Conservation (phyloP, 1,140 invertebrate species). For the Paraescarpia echinospica region DNA sequence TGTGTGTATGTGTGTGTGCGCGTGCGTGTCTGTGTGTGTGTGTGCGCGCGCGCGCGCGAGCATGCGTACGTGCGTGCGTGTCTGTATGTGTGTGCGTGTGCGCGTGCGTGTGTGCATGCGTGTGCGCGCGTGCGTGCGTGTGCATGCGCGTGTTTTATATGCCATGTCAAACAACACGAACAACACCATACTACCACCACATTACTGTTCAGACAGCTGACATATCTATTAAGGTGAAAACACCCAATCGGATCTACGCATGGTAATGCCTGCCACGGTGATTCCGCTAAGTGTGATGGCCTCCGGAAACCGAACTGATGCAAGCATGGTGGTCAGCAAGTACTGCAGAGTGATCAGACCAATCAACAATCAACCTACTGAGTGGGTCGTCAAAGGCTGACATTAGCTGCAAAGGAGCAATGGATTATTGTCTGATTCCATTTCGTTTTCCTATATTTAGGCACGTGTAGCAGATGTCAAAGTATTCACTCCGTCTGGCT, state of each 20-base stretch:
- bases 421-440: no score
- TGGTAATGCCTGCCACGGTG: neutral
- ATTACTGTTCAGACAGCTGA: neutral
- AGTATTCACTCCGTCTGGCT: no score
- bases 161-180: neutral
- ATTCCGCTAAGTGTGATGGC: neutral
- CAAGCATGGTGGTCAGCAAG: neutral
- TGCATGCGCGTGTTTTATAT: neutral
- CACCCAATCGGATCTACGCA: neutral
- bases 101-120: neutral
- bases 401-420: no score
- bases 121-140: neutral
- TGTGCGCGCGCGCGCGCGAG: neutral
- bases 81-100: neutral
- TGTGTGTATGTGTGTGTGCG: neutral
- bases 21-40: neutral
- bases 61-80: neutral
- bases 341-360: neutral
- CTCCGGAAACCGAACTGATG: neutral
- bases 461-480: no score
- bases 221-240: neutral
- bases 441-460: no score
- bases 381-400: no score
- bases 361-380: no score
- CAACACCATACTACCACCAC: neutral